These are phyloP conservation scores for Sinohyriopsis cumingii DNA, from an alignment of 2,888 invertebrate species.

Conservation along the genomic window DNA sequence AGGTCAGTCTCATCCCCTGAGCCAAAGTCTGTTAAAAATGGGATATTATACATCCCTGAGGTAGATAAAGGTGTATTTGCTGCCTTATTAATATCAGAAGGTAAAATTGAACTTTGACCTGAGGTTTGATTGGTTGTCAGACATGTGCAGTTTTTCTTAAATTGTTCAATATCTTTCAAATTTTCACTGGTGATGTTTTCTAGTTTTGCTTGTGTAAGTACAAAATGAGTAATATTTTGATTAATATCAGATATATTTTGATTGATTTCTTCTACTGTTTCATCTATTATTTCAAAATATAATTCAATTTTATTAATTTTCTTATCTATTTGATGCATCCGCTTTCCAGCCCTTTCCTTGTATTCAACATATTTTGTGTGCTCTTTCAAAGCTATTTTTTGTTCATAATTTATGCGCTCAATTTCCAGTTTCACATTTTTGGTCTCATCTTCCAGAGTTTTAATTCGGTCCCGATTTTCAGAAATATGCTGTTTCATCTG, in stretches of 20 bases:
- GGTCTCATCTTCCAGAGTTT: conserved; percentile 34
- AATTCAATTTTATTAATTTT: conserved; percentile 24
- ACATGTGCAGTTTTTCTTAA: conserved; percentile 1
- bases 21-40: too few relatives aligned
- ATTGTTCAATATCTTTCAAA: conserved; percentile 9
- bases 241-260: conserved; percentile 14
- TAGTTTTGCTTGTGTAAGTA: too few relatives aligned
- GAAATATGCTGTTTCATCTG: conserved; percentile 54
- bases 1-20: too few relatives aligned
- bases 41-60: too few relatives aligned
- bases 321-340: conserved; percentile 40
- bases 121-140: background rate
- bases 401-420: conserved; percentile 28
- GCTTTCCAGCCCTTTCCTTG: conserved; percentile 40
- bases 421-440: conserved; percentile 26
- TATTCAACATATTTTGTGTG: conserved; percentile 28
- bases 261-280: conserved; percentile 23
- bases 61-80: too few relatives aligned
- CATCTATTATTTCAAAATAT: conserved; percentile 7
- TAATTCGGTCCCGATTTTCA: conserved; percentile 44
- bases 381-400: conserved; percentile 35
- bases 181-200: background rate
- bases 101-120: background rate
- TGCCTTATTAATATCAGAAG: too few relatives aligned
- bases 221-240: too few relatives aligned